Evolutionary conservation across 2,113 vertebrate species (phyloP), one percentile per base, ranked within the genome.

Genomic region (Chaetodon auriga): DNA sequence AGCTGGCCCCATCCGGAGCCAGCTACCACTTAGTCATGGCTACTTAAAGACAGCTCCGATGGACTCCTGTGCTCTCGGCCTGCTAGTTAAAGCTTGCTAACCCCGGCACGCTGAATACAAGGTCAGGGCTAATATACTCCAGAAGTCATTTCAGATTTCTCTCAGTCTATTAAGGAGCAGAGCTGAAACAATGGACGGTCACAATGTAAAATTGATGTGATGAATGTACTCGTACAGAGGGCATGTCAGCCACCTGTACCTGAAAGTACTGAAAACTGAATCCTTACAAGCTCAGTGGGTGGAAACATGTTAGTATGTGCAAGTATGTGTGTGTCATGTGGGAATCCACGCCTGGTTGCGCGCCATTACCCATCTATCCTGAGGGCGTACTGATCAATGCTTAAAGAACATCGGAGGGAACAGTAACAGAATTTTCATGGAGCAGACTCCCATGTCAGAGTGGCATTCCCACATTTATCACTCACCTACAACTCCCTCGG

Each of bases 11-110:
- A 48, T 72, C 16, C 60, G 15, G 49, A 82, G 48, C 60, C 55
- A 64, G 76, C 75, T 70, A 68, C 54, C 68, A 87, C 75, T 91
- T 92, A 86, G 91, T 91, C 85, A 92, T 87, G 83, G 88, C 79
- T 87, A 19, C 85, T 92, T 85, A 88, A 61, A 86, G 90, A 72
- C 81, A 55, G 38, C 75, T 86, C 61, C 83, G 88, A 92, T 89
- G 83, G 78, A 88, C 81, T 90, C 61, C 36, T 10, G 25, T 53
- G 71, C 87, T 65, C 69, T 68, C 61, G 7, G 14, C 30, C 71
- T 65, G 58, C 80, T 84, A 43, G 83, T 85, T 88, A 81, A 66
- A 80, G 73, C 83, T 86, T 64, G 75, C 91, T 92, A 91, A 82
- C 75, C 6, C 48, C 4, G 70, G 36, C 57, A 53, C 72, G 75